A percentile compares a stretch with the other conserved stretches of the same genome.
Conservation (phyloP, 1,140 invertebrate genomes). For the Atta cephalotes region DNA sequence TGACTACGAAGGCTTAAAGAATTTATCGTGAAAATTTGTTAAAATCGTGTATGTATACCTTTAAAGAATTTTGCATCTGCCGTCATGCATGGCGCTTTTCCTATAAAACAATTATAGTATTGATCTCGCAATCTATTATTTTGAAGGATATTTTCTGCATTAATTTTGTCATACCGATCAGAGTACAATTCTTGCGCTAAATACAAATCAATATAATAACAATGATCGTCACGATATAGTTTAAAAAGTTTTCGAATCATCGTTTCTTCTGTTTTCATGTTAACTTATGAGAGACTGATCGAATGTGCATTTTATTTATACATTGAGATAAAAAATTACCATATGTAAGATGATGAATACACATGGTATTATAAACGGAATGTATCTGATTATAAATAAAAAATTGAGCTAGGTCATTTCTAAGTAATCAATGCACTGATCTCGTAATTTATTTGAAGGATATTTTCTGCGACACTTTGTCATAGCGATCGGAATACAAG, state of each 20-base stretch:
- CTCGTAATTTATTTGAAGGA: too few species aligned
- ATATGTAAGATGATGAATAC: neutral
- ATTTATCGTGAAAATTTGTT: slow-evolving; percentile 16
- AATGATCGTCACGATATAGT: neutral
- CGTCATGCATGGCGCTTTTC: slow-evolving; percentile 78
- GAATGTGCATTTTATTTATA: neutral
- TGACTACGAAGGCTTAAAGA: too few species aligned
- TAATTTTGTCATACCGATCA: slow-evolving; percentile 54
- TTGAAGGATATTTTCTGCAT: neutral
- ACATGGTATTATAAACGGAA: neutral
- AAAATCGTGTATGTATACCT: slow-evolving; percentile 59
- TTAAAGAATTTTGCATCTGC: slow-evolving; percentile 74
- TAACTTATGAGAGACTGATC: neutral
- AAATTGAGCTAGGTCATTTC: neutral
- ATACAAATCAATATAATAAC: neutral
- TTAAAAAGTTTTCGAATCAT: slow-evolving; percentile 4
- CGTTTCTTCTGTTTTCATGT: neutral
- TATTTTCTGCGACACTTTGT: too few species aligned
- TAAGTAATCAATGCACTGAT: too few species aligned
- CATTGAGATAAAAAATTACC: neutral
- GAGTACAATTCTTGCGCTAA: slow-evolving; percentile 36
- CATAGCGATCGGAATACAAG: too few species aligned
- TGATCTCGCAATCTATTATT: slow-evolving; percentile 62
- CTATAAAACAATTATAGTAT: slow-evolving; percentile 83
- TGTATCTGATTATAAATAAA: neutral